Conservation (phyloP, 2,888 invertebrate species). For the Branchipolynoe longqiensis region DNA sequence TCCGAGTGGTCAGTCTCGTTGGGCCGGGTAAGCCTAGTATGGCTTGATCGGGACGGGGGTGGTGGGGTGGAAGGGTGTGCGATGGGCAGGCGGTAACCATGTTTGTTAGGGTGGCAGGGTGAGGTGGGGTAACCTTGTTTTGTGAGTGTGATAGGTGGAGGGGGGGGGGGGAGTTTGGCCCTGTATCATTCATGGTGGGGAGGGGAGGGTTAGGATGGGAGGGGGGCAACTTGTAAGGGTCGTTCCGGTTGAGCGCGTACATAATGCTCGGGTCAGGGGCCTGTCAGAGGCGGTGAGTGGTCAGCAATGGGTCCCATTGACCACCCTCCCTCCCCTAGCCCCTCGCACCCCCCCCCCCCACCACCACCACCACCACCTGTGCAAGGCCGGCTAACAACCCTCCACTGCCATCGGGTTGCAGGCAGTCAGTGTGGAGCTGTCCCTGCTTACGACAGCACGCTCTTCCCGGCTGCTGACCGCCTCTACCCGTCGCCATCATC, state of each 20-base stretch:
- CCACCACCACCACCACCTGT: neutral
- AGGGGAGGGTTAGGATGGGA: neutral
- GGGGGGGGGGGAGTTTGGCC: neutral
- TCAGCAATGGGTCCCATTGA: neutral
- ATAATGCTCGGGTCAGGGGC: too few species aligned
- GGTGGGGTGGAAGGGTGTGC: neutral
- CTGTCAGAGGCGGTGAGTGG: too few species aligned
- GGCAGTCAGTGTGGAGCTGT: constrained; percentile 22
- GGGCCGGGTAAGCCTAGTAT: neutral
- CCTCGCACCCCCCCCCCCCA: neutral
- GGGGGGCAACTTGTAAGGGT: neutral
- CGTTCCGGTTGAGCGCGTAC: too few species aligned
- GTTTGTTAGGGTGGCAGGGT: too few species aligned
- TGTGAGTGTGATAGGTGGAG: neutral
- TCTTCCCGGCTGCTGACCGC: neutral
- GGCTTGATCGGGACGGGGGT: neutral
- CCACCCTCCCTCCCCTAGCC: neutral
- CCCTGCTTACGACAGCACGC: constrained; percentile 16
- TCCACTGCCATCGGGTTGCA: neutral
- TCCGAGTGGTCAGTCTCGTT: neutral
- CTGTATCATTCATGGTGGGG: neutral
- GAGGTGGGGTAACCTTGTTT: neutral
- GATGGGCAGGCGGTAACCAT: too few species aligned
- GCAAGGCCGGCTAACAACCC: neutral
- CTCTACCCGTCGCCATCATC: too few species aligned